phyloP scores from a whole-genome alignment of 2,797 vertebrate species.

The Scleropages formosus region DNA sequence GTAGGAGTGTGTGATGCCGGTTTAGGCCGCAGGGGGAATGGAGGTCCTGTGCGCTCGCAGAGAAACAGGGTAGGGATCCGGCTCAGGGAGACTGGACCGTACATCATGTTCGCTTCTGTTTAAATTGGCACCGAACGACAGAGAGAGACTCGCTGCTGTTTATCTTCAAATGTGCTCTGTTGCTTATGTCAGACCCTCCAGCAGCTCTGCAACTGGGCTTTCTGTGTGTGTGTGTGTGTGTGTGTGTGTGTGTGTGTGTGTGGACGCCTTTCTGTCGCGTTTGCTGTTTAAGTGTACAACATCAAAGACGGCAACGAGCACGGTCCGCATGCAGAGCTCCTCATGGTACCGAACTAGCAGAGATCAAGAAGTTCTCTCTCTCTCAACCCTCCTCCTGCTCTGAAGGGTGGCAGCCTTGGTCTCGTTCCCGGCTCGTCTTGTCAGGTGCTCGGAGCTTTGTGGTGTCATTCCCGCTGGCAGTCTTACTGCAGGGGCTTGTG shows the following conservation, averaged over 20 bases:
- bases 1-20: neutral
- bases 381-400: neutral
- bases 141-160: conserved; percentile 34
- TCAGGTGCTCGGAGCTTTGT: neutral
- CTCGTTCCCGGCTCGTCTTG: neutral
- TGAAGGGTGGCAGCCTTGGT: neutral
- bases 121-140: conserved; percentile 50
- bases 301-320: neutral
- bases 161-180: conserved; percentile 41
- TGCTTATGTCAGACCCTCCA: conserved; percentile 39
- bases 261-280: conserved; percentile 10
- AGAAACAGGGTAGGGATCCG: neutral
- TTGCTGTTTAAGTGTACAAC: neutral
- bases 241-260: conserved; percentile 29
- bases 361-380: conserved; percentile 3
- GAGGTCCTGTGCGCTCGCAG: neutral
- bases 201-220: conserved; percentile 23
- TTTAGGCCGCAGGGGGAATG: neutral
- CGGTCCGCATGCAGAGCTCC: neutral
- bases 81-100: neutral
- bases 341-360: neutral
- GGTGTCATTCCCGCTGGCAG: conserved; percentile 1
- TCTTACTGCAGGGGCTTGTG: neutral
- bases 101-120: conserved; percentile 33
- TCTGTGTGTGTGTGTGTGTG: conserved; percentile 19